These are phyloP conservation scores for Scalopus aquaticus DNA, from an alignment of 2,113 vertebrate genomes.

Conservation along the genomic window DNA sequence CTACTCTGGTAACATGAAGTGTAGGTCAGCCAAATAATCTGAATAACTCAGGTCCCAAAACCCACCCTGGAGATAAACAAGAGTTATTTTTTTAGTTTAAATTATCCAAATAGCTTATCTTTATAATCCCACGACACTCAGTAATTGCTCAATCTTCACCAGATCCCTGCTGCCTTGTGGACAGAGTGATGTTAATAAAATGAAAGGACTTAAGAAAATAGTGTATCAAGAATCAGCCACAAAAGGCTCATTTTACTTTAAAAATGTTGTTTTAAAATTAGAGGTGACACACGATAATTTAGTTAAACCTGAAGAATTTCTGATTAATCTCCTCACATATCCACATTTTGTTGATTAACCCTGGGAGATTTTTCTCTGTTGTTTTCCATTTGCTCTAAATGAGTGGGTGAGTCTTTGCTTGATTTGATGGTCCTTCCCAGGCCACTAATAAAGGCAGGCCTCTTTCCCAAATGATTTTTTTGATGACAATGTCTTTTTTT, in stretches of 20 bases:
- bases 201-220: constrained; percentile 53
- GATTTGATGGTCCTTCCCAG: constrained; percentile 14
- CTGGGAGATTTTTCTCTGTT: constrained; percentile 39
- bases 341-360: constrained; percentile 47
- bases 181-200: constrained; percentile 46
- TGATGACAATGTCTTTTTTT: constrained; percentile 60
- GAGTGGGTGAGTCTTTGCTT: constrained; percentile 16
- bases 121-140: constrained; percentile 33
- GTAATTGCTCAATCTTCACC: constrained; percentile 43
- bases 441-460: constrained; percentile 35
- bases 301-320: constrained; percentile 55
- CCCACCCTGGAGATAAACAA: background rate
- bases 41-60: background rate
- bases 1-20: background rate
- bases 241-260: constrained; percentile 60
- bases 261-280: constrained; percentile 69
- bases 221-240: constrained; percentile 10
- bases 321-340: constrained; percentile 32
- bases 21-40: background rate
- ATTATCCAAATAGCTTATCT: constrained; percentile 57
- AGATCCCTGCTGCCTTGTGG: constrained; percentile 1
- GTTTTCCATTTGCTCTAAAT: constrained; percentile 53
- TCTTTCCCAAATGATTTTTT: constrained; percentile 63
- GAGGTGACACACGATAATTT: constrained; percentile 54
- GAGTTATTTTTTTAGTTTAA: constrained; percentile 28